A percentile compares a stretch with the other conserved stretches of the same genome.
Evolutionary conservation across 1,140 invertebrate species (phyloP).

Genomic region (Eriocheir sinensis): DNA sequence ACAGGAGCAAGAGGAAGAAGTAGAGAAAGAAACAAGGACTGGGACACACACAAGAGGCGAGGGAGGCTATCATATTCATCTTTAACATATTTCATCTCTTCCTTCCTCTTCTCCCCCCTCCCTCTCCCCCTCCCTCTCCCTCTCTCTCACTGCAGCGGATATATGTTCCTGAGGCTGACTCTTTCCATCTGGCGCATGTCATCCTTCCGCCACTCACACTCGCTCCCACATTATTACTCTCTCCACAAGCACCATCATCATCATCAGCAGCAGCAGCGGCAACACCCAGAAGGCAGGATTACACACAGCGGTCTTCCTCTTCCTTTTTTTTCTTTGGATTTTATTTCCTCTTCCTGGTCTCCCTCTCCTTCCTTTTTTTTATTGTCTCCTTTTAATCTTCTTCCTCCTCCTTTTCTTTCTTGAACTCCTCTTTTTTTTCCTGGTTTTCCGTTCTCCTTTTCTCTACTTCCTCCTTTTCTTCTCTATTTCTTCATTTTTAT

Average conservation of each 20-base stretch:
- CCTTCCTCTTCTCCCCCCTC: not conserved
- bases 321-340: not conserved
- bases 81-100: too few relatives aligned
- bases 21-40: too few relatives aligned
- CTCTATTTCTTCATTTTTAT: not conserved
- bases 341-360: not conserved
- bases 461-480: not conserved
- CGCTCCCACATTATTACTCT: not conserved
- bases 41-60: too few relatives aligned
- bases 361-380: not conserved
- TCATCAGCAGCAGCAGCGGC: too few relatives aligned
- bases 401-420: too few relatives aligned
- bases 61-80: too few relatives aligned
- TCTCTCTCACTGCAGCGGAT: not conserved
- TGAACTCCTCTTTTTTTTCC: too few relatives aligned
- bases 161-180: not conserved
- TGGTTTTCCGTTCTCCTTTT: too few relatives aligned
- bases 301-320: not conserved
- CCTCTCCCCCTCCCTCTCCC: not conserved
- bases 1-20: too few relatives aligned
- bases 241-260: not conserved
- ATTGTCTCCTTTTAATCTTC: not conserved
- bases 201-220: constrained; percentile 8
- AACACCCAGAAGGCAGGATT: not conserved
- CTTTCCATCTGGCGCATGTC: not conserved